Base-by-base conservation (phyloP, 2,888 invertebrate species). In the Choristoneura rosaceana region DNA sequence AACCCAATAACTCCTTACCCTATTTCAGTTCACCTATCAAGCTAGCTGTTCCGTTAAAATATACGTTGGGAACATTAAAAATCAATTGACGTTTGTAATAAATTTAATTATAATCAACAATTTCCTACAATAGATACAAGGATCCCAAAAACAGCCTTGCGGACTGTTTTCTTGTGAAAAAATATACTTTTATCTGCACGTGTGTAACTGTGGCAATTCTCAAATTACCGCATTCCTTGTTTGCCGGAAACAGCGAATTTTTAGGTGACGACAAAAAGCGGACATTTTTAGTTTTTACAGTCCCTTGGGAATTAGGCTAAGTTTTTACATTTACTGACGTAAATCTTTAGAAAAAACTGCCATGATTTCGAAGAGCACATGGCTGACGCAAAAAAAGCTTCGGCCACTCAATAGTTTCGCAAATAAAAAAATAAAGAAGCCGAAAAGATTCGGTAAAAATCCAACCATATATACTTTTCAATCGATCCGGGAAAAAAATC, bases 221-320 rank as follows among this genome's bases (percentile, higher is more conserved):
- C 81, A 92, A 90, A 91, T 93, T 93, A 91, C 81, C 75, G 81
- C 84, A 84, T 86, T 85, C 87, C 87, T 79, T 84, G 90, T 90
- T 89, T 84, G 87, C 87, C 92, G 93, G 93, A 93, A 92, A 86
- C 87, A 80, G 87, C 79, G 79, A 88, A 90, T 91, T 91, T 92
- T 90, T 87, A 84, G 71, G 75, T 77, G 80, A 80, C 81, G 85
- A 84, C 81, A 87, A 85, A 84, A 86, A 84, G 83, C 82, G 80
- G 82, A 80, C 79, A 80, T 84, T 84, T 84, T 81, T 81, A 80
- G 80, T 83, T 81, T 83, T 83, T 85, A 82, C 80, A 77, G 82
- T 78, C 75, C 69, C 74, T 61, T 65, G 65, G 63, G 58, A 69
- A 58, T 71, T 74, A 69, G 59, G 64, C 50, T 43, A 71, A 45